A percentile compares a stretch with the other conserved stretches of the same genome.
phyloP scores from a whole-genome alignment of 2,113 vertebrate species.

The Miniopterus natalensis region DNA sequence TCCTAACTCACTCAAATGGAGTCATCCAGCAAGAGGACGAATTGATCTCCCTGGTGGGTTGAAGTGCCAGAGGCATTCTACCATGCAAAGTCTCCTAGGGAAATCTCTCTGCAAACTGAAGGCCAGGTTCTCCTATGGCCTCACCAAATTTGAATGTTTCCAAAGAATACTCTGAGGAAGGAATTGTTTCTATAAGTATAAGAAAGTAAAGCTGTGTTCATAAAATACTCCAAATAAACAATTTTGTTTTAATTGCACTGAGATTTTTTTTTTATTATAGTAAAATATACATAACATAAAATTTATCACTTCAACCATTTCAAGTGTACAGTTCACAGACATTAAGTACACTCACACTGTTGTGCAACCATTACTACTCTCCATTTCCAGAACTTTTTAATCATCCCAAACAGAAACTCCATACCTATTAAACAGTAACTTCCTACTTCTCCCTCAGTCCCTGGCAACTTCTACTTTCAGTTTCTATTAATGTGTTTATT shows the following conservation, averaged over 20 bases:
- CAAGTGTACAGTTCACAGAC: background rate
- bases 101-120: conserved; percentile 94
- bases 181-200: conserved; percentile 77
- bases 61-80: conserved; percentile 93
- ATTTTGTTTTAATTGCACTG: background rate
- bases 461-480: background rate
- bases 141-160: conserved; percentile 93
- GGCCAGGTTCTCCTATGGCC: conserved; percentile 92
- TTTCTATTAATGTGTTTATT: background rate
- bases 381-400: background rate
- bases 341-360: background rate
- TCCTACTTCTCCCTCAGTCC: background rate
- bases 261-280: background rate
- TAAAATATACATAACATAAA: conserved; percentile 39
- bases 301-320: background rate
- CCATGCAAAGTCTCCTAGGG: conserved; percentile 92
- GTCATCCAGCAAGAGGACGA: conserved; percentile 93
- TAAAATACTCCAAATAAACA: background rate
- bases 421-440: background rate
- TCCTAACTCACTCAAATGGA: conserved; percentile 93
- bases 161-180: conserved; percentile 93
- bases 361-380: background rate
- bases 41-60: conserved; percentile 92
- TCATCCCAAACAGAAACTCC: background rate
- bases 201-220: background rate